Evolutionary conservation across 1,140 invertebrate species (phyloP), one percentile per base, ranked within the genome.

Genomic region (Pinna nobilis): DNA sequence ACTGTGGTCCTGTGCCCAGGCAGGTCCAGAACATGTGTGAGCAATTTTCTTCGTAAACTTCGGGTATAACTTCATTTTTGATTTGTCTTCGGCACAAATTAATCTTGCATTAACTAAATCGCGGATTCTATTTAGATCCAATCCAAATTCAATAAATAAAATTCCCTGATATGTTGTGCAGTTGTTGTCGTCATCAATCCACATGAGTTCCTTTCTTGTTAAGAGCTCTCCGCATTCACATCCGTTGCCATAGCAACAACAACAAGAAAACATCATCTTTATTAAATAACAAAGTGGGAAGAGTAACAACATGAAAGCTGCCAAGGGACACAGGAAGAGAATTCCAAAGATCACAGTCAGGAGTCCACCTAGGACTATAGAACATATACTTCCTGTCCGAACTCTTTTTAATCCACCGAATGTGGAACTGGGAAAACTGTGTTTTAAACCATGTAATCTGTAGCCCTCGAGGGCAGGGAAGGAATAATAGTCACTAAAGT

Each of bases 1-100:
- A 30, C 87, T 73, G 1, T 84, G 59, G 78, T 92, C 91, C 5
- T 87, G 83, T 20, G 90, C 83, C 92, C 92, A 92, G 33, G 86
- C 88, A 64, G 89, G 88, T 11, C 90, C 91, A 4, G 88, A 85
- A 33, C 86, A 87, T 5, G 73, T 65, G 1, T 23, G 30, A 18
- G 60, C 51, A 41, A 75, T 69, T 59, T 86, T 87, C 60, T 90
- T 88, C 1, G 87, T 85, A 47, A 92, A 88, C 18, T 91, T 85
- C 4, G 91, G 91, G 76, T 90, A 92, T 11, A 90, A 75, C 32
- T 88, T 83, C 2, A 81, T 80, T 1, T 89, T 89, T 6, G 83
- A 69, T 9, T 87, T 81, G 53, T 87, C 88, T 39, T 88, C 86
- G 32, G 89, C 87, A 20, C 82, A 78, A 7, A 92, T 79, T 4